Evolutionary conservation across 1,140 invertebrate species (phyloP), one percentile per base, ranked within the genome.

Genomic region (Drosophila arawakana): DNA sequence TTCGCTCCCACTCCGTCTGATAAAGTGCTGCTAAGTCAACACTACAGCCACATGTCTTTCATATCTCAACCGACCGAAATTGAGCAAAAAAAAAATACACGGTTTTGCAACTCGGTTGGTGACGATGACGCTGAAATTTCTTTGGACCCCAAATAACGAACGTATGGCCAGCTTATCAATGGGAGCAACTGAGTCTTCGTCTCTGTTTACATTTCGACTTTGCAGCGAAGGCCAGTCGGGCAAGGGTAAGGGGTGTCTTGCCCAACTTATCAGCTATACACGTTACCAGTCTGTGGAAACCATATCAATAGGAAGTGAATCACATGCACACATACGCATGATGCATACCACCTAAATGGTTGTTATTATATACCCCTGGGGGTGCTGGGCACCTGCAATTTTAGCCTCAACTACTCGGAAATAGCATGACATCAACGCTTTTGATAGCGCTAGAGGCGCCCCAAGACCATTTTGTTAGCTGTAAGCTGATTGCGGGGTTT

Each of bases 301-400:
- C 65, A 69, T 55, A 54, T 68, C 49, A 60, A 72, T 71, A 76
- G 68, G 73, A 76, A 76, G 60, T 76, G 73, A 76, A 54, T 72
- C 73, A 76, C 55, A 61, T 44, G 4, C 3, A 34, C 30, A 57
- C 25, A 57, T 11, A 39, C 9, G 6, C 34, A 7, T 18, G 15
- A 47, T 2, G 18, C 18, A 47, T 5, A 18, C 46, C 46, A 47
- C 18, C 18, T 7, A 21, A 47, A 43, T 43, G 41, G 41, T 1
- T 13, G n/a, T 13, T 6, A 43, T 30, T 30, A 30, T 30, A 30
- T 13, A 6, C 10, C 41, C n/a, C 9, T 11, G n/a, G 13, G 30
- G 9, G 13, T 21, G 13, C 39, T 62, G 3, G 37, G 15, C 49
- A 50, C 62, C n/a, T 15, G 65, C 46, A 47, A 47, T 74, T 74